Evolutionary conservation across 1,140 invertebrate species (phyloP).

Genomic region (Drosophila pectinifera): DNA sequence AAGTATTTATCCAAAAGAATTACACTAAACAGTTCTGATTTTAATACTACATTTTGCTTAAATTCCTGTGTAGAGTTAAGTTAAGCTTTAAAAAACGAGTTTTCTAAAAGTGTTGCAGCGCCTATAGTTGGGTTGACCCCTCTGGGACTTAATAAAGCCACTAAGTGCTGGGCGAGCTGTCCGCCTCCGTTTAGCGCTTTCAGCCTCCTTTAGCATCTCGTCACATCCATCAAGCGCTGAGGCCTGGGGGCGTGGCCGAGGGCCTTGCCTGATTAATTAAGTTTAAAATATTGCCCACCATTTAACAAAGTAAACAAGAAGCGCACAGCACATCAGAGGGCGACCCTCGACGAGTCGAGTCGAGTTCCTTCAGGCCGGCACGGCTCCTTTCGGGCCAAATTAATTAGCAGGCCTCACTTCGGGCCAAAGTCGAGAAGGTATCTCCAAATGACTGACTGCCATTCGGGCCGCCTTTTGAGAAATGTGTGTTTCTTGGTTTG

Average conservation of each 20-base stretch:
- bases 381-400: conserved; percentile 60
- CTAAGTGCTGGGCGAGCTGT: conserved; percentile 40
- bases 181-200: conserved; percentile 59
- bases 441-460: conserved; percentile 34
- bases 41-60: no score
- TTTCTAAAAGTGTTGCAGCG: conserved; percentile 7
- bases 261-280: conserved; percentile 74
- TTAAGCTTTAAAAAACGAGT: neutral
- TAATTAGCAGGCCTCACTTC: conserved; percentile 74
- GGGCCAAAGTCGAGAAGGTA: conserved; percentile 18
- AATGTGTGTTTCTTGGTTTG: conserved; percentile 67
- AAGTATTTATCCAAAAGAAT: neutral
- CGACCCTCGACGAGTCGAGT: conserved; percentile 12
- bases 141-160: conserved; percentile 43
- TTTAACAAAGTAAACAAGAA: conserved; percentile 64
- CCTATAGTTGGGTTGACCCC: neutral
- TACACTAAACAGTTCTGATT: no score
- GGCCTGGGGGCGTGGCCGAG: conserved; percentile 29
- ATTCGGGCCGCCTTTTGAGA: conserved; percentile 58
- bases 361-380: conserved; percentile 18
- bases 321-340: conserved; percentile 32
- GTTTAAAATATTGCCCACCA: conserved; percentile 78
- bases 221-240: conserved; percentile 61
- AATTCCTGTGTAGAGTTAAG: no score
- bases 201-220: conserved; percentile 23